A percentile compares a stretch with the other conserved stretches of the same genome.
Conservation (phyloP, 2,888 invertebrate genomes). For the Pyrrhopygopsis socrates region DNA sequence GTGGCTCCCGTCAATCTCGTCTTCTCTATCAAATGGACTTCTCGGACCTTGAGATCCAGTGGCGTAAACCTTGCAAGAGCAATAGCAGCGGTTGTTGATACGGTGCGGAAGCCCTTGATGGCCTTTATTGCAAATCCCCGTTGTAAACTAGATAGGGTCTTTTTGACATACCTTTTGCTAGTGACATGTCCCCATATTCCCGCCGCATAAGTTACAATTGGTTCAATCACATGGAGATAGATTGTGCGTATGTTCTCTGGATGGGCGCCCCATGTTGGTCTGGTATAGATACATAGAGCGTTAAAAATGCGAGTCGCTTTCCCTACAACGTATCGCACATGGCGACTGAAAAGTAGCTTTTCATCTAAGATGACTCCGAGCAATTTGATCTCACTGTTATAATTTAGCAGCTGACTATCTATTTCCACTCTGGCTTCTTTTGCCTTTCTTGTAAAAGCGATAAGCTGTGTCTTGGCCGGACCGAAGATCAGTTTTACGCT, state of each 20-base stretch:
- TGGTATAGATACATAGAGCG: neutral
- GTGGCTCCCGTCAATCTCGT: neutral
- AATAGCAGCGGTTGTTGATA: neutral
- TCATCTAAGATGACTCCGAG: slow-evolving; percentile 1
- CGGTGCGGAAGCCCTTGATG: slow-evolving; percentile 28
- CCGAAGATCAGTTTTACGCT: neutral
- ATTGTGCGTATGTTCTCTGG: neutral
- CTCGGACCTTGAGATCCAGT: neutral
- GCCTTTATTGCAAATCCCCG: neutral
- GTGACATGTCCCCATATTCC: neutral
- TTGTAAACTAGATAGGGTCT: neutral
- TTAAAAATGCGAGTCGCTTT: neutral
- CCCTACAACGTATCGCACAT: neutral
- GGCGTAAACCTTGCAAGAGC: neutral
- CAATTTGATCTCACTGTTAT: neutral
- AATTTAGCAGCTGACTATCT: neutral
- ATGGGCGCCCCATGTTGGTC: neutral
- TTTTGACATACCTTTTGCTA: neutral
- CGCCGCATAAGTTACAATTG: neutral
- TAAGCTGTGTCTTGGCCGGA: neutral
- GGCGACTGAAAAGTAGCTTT: neutral
- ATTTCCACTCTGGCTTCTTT: neutral
- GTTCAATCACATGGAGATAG: neutral
- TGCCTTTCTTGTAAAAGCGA: neutral
- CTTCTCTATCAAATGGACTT: neutral